Base-by-base conservation (phyloP, 2,113 vertebrate species). In the Dicaeum eximium region DNA sequence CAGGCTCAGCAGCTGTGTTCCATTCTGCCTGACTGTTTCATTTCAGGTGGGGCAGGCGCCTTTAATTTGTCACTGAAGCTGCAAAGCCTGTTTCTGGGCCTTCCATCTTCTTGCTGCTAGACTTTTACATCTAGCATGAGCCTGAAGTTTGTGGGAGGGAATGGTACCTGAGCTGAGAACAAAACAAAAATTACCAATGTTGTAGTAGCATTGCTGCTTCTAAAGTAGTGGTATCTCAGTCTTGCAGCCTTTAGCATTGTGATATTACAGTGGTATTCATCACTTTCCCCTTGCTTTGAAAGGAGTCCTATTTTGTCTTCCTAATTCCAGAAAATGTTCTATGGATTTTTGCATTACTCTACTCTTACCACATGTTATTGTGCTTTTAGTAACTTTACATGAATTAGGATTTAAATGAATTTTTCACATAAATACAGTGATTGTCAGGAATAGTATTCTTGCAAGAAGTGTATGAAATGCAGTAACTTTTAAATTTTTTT, bases 51-150 rank as follows among this genome's bases (percentile, higher is more conserved):
- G 11, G 5, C 19, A 51, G 31, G 19, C 40, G 48, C 3, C 18
- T 82, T 57, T 60, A 67, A 17, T 18, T 90, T 1, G 0, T 71
- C 35, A 24, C 15, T 51, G 62, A 56, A 75, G 17, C 44, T 67
- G 5, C 11, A 25, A 27, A 50, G 18, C 14, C 23, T 37, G 9
- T 47, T 40, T 86, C 11, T 40, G 37, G 4, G 11, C 17, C n/a
- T 80, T 82, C 24, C 7, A 6, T 28, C 2, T 47, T 42, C 23
- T 24, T 65, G 15, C 10, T 45, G 11, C 45, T 47, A 23, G 48
- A 37, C 20, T 82, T 35, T 2, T 9, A 10, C 13, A 40, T 73
- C 3, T 27, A 33, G 21, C 6, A 10, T 0, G 0, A 48, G 35
- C 2, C 0, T 38, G 7, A 38, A 56, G 9, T 77, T 82, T 61